These are phyloP conservation scores for Tiliacea citrago DNA, from an alignment of 2,888 invertebrate genomes.

Conservation along the genomic window DNA sequence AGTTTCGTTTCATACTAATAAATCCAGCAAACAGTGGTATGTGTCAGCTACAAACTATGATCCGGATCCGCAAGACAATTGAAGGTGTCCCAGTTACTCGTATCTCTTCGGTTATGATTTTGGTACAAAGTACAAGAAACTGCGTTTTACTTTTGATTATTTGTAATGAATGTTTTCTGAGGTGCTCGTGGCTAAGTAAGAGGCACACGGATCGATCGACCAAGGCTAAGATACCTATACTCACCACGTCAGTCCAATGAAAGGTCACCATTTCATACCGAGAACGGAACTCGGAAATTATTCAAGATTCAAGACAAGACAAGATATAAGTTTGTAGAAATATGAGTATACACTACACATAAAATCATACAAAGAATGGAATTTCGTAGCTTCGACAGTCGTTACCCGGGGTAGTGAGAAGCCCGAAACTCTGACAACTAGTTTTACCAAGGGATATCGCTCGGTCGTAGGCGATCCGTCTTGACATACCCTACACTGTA, in stretches of 20 bases:
- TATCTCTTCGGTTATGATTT: constrained; percentile 69
- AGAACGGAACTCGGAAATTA: neutral
- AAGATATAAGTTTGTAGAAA: no score
- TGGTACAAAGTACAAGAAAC: constrained; percentile 54
- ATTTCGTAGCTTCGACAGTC: neutral
- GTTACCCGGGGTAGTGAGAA: neutral
- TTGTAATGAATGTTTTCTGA: neutral
- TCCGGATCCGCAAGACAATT: constrained; percentile 73
- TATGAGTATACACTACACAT: no score
- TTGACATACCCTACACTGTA: neutral
- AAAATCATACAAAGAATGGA: no score
- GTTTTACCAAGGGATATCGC: neutral
- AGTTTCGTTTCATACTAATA: constrained; percentile 35
- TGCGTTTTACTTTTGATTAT: constrained; percentile 9
- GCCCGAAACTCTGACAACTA: neutral
- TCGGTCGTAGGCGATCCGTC: neutral
- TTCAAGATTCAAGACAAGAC: no score
- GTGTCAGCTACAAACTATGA: constrained; percentile 71
- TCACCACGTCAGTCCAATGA: neutral
- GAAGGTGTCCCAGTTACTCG: constrained; percentile 76
- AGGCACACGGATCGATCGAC: neutral
- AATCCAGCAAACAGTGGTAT: constrained; percentile 48
- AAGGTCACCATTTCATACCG: neutral
- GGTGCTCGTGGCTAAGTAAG: neutral
- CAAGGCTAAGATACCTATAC: neutral